These are phyloP conservation scores for Siphamia tubifer DNA, from an alignment of 2,113 vertebrate genomes.

Conservation along the genomic window DNA sequence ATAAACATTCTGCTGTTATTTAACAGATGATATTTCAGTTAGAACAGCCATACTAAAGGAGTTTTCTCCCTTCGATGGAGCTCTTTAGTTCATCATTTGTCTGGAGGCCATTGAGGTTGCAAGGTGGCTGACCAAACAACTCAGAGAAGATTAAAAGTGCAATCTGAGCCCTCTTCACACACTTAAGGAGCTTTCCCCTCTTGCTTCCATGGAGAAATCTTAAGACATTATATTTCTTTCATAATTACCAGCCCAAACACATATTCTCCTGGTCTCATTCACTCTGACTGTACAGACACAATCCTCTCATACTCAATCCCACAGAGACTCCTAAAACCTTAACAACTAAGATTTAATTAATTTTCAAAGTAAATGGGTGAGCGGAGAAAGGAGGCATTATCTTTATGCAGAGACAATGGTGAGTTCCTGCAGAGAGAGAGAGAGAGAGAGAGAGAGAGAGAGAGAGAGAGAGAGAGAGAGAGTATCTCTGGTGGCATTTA, in stretches of 20 bases:
- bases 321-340: slow-evolving; percentile 42
- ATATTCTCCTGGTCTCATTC: not conserved
- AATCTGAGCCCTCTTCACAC: not conserved
- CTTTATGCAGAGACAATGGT: slow-evolving; percentile 38
- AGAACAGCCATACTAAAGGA: too few species aligned
- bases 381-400: slow-evolving; percentile 48
- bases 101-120: not conserved
- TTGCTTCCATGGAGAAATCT: not conserved
- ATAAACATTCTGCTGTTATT: too few species aligned
- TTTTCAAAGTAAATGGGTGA: slow-evolving; percentile 65
- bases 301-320: slow-evolving; percentile 9
- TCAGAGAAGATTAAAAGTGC: not conserved
- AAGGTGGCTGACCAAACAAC: slow-evolving; percentile 6
- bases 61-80: not conserved
- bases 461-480: too few species aligned
- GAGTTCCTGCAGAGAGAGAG: slow-evolving; percentile 29
- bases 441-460: too few species aligned
- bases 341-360: slow-evolving; percentile 66
- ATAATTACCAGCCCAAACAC: slow-evolving; percentile 10
- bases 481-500: slow-evolving; percentile 39
- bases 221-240: slow-evolving; percentile 17
- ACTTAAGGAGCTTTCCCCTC: not conserved
- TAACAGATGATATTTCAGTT: too few species aligned
- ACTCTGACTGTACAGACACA: not conserved
- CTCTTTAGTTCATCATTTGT: not conserved